Base-by-base conservation (phyloP, 2,797 vertebrate genomes). In the Alectoris magna region DNA sequence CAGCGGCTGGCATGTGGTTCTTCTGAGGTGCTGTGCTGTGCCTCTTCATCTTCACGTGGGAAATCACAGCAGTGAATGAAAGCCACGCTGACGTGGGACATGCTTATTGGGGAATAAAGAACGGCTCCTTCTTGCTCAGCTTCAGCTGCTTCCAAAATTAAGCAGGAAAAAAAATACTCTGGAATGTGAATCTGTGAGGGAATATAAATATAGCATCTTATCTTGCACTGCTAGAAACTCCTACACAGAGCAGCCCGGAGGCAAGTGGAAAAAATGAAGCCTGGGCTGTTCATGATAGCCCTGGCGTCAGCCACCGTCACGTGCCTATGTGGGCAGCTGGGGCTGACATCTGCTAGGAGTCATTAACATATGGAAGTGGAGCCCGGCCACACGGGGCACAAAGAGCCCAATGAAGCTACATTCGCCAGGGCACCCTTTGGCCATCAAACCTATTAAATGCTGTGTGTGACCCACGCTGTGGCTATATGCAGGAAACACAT, bases 191-290 rank as follows among this genome's bases (percentile, higher is more conserved):
- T 92, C 36, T 81, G 76, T 29, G 56, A 89, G 53, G 68, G 70
- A 87, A 93, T 81, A 93, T 81, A 93, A 93, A 95, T 91, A 90
- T 70, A 91, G 56, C 48, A 74, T 91, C 72, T 81, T 93, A 87
- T 90, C 92, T 89, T 87, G 82, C 2, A 12, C 79, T 68, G 48
- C 69, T 93, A 27, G 38, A 68, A 71, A 78, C 76, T 93, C 92
- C 82, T 70, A 87, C 76, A 67, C 36, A 92, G 91, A 86, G 67
- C 78, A 88, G 80, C 82, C 95, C 0, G 0, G 53, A 95, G 84
- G 91, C 84, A 93, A 91, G 68, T 0, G 2, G 56, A 49, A 83
- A 85, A 94, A 89, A 56, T 0, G 48, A 73, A 87, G 55, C 56
- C 72, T 85, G 72, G 75, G 66, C 68, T 92, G 75, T 82, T 76